Conservation (phyloP, 2,797 vertebrate genomes). For the Cephalopachus bancanus region DNA sequence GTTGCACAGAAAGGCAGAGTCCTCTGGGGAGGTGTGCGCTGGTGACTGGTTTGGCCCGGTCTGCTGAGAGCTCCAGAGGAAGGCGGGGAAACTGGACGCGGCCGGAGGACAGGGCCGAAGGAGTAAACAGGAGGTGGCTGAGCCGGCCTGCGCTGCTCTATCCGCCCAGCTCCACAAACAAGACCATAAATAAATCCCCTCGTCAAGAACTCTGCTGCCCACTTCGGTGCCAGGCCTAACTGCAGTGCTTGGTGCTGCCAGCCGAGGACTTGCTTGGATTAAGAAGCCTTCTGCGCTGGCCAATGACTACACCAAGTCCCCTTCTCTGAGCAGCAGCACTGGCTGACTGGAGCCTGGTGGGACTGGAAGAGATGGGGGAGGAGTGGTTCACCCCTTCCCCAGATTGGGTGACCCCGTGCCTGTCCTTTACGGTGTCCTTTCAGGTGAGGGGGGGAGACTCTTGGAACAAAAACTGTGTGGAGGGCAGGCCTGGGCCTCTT, state of each 20-base stretch:
- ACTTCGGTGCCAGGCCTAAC: conserved; percentile 75
- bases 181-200: conserved; percentile 84
- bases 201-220: conserved; percentile 77
- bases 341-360: background rate
- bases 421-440: background rate
- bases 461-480: conserved; percentile 21
- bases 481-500: background rate
- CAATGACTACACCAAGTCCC: conserved; percentile 65
- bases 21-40: background rate
- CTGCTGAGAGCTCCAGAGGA: conserved; percentile 24
- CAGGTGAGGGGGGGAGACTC: background rate
- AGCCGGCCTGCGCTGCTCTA: conserved; percentile 73
- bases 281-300: conserved; percentile 71
- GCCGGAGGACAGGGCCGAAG: conserved; percentile 77
- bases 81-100: conserved; percentile 79
- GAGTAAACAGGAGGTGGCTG: conserved; percentile 78
- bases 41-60: conserved; percentile 27
- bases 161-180: conserved; percentile 72
- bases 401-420: background rate
- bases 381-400: background rate
- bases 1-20: conserved; percentile 53
- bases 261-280: conserved; percentile 69
- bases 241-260: conserved; percentile 75
- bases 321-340: conserved; percentile 45
- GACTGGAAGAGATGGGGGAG: background rate